phyloP scores from a whole-genome alignment of 2,113 vertebrate species.

The Megaceryle torquata region DNA sequence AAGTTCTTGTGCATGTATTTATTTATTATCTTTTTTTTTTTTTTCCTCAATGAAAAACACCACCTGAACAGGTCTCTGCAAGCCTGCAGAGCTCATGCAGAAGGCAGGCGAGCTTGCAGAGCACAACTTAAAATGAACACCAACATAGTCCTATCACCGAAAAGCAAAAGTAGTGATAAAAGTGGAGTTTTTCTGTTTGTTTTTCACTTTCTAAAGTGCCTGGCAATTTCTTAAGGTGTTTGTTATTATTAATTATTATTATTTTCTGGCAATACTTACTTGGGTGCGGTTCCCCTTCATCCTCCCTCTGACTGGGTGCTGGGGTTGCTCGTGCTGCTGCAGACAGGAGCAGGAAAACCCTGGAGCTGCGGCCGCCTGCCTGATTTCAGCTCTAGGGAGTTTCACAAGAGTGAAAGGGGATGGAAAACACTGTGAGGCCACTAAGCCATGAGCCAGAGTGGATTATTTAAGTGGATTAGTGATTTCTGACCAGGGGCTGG shows the following conservation, averaged over 20 bases:
- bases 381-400: neutral
- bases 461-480: slow-evolving; percentile 48
- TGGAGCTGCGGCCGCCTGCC: fast-evolving
- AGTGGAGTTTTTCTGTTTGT: neutral
- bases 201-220: neutral
- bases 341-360: neutral
- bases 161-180: neutral
- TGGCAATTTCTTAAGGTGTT: neutral
- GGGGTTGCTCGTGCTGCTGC: neutral
- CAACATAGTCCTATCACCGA: neutral
- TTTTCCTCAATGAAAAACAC: neutral
- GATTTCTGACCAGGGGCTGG: neutral
- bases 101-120: neutral
- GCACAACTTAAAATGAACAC: neutral
- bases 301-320: neutral
- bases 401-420: slow-evolving; percentile 27
- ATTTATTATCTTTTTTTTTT: neutral
- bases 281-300: fast-evolving
- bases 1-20: slow-evolving; percentile 37
- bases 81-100: fast-evolving
- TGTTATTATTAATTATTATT: neutral
- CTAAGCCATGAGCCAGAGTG: neutral
- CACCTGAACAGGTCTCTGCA: slow-evolving; percentile 34
- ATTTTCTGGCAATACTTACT: neutral
- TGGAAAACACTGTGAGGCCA: neutral